phyloP scores from a whole-genome alignment of 2,888 invertebrate species.

The Xiphydria camelus region DNA sequence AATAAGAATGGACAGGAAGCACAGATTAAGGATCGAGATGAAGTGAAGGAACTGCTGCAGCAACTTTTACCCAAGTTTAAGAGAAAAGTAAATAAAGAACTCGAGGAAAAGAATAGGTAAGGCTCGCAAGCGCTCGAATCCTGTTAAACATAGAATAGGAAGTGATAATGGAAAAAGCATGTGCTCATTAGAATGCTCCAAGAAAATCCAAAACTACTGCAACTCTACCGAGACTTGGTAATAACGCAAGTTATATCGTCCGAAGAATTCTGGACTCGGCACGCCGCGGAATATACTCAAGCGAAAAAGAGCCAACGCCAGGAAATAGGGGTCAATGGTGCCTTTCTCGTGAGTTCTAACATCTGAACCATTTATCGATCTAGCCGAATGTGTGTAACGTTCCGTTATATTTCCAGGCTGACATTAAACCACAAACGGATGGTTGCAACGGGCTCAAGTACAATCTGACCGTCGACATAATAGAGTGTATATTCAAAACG shows the following conservation, averaged over 20 bases:
- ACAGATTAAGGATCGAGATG: slow-evolving; percentile 88
- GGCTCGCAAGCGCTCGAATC: too few species aligned
- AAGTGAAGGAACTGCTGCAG: slow-evolving; percentile 89
- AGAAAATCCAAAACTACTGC: slow-evolving; percentile 87
- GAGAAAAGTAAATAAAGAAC: slow-evolving; percentile 85
- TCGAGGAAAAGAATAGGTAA: slow-evolving; percentile 84
- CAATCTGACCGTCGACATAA: slow-evolving; percentile 95
- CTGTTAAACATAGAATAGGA: too few species aligned
- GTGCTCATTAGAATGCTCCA: slow-evolving; percentile 83
- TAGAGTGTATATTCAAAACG: slow-evolving; percentile 97
- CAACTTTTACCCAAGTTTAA: slow-evolving; percentile 92
- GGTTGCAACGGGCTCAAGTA: slow-evolving; percentile 96
- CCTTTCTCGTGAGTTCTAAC: slow-evolving; percentile 61
- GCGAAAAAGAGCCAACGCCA: slow-evolving; percentile 76
- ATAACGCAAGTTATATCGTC: slow-evolving; percentile 93
- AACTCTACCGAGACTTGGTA: slow-evolving; percentile 96
- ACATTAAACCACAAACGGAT: slow-evolving; percentile 95
- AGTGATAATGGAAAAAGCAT: too few species aligned
- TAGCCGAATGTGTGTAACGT: neutral
- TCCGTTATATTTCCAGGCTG: slow-evolving; percentile 77
- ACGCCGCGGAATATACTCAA: slow-evolving; percentile 76
- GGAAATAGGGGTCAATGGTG: slow-evolving; percentile 78
- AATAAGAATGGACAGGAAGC: slow-evolving; percentile 81
- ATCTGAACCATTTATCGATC: neutral
- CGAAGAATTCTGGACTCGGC: slow-evolving; percentile 97